A percentile compares a stretch with the other conserved stretches of the same genome.
Evolutionary conservation across 2,113 vertebrate genomes (phyloP).

Genomic region (Pedionomus torquatus): DNA sequence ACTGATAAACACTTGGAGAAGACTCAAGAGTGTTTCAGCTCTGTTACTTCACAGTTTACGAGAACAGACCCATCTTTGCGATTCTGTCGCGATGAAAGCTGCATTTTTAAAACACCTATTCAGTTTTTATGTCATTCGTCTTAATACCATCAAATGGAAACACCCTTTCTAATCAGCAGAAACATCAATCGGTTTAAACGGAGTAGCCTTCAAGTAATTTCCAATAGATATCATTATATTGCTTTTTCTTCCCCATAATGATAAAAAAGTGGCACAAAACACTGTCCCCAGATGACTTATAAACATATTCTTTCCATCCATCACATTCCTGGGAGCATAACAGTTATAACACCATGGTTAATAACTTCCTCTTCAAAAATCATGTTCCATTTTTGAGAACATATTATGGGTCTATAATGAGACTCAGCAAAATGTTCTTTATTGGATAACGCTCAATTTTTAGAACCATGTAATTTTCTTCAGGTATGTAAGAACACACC

Average conservation of each 20-base stretch:
- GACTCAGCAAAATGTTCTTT: conserved; percentile 12
- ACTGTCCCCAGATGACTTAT: neutral
- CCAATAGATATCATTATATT: neutral
- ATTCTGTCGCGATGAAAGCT: neutral
- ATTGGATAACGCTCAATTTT: neutral
- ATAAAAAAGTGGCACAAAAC: neutral
- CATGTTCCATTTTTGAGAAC: conserved; percentile 25
- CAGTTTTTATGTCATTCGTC: neutral
- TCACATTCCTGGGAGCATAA: neutral
- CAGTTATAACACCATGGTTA: conserved; percentile 2
- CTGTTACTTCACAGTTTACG: neutral
- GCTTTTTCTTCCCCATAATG: neutral
- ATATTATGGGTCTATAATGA: conserved; percentile 4
- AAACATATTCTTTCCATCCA: conserved; percentile 4
- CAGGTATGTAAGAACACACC: neutral
- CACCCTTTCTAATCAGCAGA: neutral
- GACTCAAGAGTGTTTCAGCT: neutral
- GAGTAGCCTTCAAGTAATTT: neutral
- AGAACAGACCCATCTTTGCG: neutral
- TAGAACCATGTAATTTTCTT: neutral
- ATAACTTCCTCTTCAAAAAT: conserved; percentile 29
- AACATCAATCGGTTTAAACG: neutral
- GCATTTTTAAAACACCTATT: neutral
- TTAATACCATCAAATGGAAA: neutral
- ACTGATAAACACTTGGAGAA: neutral